A percentile compares a stretch with the other conserved stretches of the same genome.
Evolutionary conservation across 2,113 vertebrate genomes (phyloP).

Genomic region (Sebastes fasciatus): DNA sequence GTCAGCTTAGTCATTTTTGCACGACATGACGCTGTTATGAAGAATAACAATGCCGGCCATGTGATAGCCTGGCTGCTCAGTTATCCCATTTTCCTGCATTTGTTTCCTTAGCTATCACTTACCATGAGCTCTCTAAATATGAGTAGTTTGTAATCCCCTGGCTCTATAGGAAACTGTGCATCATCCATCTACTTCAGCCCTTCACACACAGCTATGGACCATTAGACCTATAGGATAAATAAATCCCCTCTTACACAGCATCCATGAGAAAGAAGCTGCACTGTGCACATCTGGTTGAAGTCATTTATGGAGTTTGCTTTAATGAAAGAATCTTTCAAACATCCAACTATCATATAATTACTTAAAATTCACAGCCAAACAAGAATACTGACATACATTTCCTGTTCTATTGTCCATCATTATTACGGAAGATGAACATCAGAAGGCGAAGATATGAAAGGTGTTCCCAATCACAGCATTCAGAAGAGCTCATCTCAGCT

Average conservation of each 20-base stretch:
- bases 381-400: slow-evolving; percentile 23
- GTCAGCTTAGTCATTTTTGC: slow-evolving; percentile 6
- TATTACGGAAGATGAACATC: slow-evolving; percentile 35
- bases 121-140: slow-evolving; percentile 21
- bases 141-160: slow-evolving; percentile 46
- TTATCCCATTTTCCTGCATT: slow-evolving; percentile 4
- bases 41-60: slow-evolving; percentile 28
- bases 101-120: slow-evolving; percentile 48
- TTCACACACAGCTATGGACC: not conserved
- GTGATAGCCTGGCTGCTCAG: slow-evolving; percentile 4
- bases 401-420: slow-evolving; percentile 23
- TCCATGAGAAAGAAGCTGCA: not conserved
- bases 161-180: slow-evolving; percentile 23
- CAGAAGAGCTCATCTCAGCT: slow-evolving; percentile 16
- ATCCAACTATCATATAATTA: not conserved
- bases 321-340: not conserved
- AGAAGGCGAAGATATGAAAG: slow-evolving; percentile 26
- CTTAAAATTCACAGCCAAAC: not conserved
- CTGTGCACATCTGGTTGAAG: not conserved
- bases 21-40: not conserved
- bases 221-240: slow-evolving; percentile 36
- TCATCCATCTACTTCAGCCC: slow-evolving; percentile 28
- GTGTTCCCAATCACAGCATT: slow-evolving; percentile 30
- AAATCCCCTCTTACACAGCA: slow-evolving; percentile 20
- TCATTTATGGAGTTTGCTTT: not conserved